Conservation (phyloP, 2,888 invertebrate species). For the Boloria euphrosyne region DNA sequence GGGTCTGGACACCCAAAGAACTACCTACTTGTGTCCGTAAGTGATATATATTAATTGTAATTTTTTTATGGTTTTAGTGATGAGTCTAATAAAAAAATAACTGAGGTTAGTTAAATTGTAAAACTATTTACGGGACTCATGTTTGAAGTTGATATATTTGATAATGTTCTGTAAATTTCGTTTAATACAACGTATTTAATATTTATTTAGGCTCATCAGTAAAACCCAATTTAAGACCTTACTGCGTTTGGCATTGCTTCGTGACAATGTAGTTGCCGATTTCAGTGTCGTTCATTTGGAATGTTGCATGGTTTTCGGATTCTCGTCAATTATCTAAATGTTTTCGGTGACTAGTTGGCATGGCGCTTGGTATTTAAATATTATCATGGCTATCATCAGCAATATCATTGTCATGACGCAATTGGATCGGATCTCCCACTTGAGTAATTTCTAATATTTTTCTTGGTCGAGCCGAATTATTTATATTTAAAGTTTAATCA, state of each 20-base stretch:
- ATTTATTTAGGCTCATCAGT: constrained; percentile 49
- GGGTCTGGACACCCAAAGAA: constrained; percentile 95
- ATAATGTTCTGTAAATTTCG: not conserved
- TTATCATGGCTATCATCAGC: constrained; percentile 80
- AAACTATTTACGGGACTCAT: not conserved
- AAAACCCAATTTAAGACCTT: constrained; percentile 47
- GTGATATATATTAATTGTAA: constrained; percentile 65
- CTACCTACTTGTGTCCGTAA: constrained; percentile 96
- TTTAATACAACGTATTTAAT: not conserved
- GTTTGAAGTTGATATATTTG: not conserved
- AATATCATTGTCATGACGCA: constrained; percentile 82
- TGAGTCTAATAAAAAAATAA: constrained; percentile 44
- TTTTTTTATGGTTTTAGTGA: constrained; percentile 44
- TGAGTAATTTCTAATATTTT: constrained; percentile 31
- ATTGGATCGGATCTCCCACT: constrained; percentile 70
- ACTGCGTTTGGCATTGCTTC: constrained; percentile 74
- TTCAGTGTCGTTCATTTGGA: constrained; percentile 72
- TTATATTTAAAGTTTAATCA: constrained; percentile 4
- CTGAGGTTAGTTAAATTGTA: no score
- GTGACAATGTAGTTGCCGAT: constrained; percentile 82
- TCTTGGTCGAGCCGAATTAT: not conserved
- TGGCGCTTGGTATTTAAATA: constrained; percentile 65
- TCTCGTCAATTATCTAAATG: constrained; percentile 52
- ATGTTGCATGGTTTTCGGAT: constrained; percentile 75
- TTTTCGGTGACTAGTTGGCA: constrained; percentile 65